phyloP scores from a whole-genome alignment of 2,113 vertebrate genomes.

The Stictonetta naevosa region DNA sequence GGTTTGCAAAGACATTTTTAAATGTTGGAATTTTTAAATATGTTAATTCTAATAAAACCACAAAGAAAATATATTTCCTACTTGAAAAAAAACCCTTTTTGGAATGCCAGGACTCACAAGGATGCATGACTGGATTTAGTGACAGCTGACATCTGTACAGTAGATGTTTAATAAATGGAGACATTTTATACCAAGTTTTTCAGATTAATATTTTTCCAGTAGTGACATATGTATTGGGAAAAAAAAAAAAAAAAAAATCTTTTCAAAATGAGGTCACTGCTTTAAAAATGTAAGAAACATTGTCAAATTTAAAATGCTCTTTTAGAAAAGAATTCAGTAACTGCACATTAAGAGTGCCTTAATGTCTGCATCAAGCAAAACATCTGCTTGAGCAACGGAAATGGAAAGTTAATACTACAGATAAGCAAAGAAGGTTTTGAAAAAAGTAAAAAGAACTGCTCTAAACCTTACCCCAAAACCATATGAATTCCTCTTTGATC shows the following conservation, averaged over 20 bases:
- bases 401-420: conserved; percentile 57
- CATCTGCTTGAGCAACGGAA: conserved; percentile 48
- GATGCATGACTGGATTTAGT: conserved; percentile 40
- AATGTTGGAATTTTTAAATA: conserved; percentile 27
- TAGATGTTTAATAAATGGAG: conserved; percentile 62
- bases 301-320: conserved; percentile 75
- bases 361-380: conserved; percentile 63
- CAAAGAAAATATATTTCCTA: conserved; percentile 34
- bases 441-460: not conserved
- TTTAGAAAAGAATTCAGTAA: conserved; percentile 63
- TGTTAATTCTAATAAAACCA: conserved; percentile 51
- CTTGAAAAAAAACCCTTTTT: conserved; percentile 37
- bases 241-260: too few relatives aligned
- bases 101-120: not conserved
- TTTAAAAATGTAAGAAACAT: conserved; percentile 73
- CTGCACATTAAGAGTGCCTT: conserved; percentile 61
- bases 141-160: conserved; percentile 60
- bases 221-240: conserved; percentile 59
- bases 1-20: conserved; percentile 19
- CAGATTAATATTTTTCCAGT: conserved; percentile 66
- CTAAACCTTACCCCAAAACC: conserved; percentile 47
- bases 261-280: conserved; percentile 63
- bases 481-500: conserved; percentile 60
- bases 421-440: conserved; percentile 31
- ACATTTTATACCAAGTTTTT: conserved; percentile 64